A percentile compares a stretch with the other conserved stretches of the same genome.
Evolutionary conservation across 2,888 invertebrate genomes (phyloP).

Genomic region (Melieria crassipennis): DNA sequence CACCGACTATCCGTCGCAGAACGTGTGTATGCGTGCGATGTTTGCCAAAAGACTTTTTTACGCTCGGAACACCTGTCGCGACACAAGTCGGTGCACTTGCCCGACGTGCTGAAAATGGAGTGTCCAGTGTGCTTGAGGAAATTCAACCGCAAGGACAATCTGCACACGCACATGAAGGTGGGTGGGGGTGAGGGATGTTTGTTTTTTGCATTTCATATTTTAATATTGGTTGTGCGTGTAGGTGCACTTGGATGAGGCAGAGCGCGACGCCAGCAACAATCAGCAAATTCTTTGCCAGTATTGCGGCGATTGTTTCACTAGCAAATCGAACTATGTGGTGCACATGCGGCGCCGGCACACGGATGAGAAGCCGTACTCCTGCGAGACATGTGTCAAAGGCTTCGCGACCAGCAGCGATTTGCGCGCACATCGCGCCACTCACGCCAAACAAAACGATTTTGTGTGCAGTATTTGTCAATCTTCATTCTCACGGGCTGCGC

Average conservation of each 20-base stretch:
- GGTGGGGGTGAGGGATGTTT: background rate
- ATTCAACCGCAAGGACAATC: constrained; percentile 45
- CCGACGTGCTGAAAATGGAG: constrained; percentile 45
- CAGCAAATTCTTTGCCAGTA: constrained; percentile 44
- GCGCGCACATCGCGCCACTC: constrained; percentile 45
- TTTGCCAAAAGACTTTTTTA: constrained; percentile 42
- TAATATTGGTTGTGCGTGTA: background rate
- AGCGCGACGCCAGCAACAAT: constrained; percentile 34
- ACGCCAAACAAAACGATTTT: constrained; percentile 43
- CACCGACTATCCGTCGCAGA: constrained; percentile 36
- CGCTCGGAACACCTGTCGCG: constrained; percentile 44
- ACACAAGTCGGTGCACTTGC: constrained; percentile 44
- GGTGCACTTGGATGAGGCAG: constrained; percentile 44
- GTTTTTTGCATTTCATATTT: no score
- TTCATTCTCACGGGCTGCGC: constrained; percentile 42
- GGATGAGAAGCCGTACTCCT: constrained; percentile 45
- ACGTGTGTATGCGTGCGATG: constrained; percentile 38
- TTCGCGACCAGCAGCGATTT: constrained; percentile 44
- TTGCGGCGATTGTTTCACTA: constrained; percentile 45
- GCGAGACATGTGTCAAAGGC: constrained; percentile 44
- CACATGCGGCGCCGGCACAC: constrained; percentile 45
- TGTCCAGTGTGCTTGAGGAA: constrained; percentile 42
- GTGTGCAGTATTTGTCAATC: constrained; percentile 41
- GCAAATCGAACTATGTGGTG: constrained; percentile 45
- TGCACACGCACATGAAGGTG: constrained; percentile 46